These are phyloP conservation scores for Edolisoma coerulescens DNA, from an alignment of 2,113 vertebrate genomes.

Conservation along the genomic window DNA sequence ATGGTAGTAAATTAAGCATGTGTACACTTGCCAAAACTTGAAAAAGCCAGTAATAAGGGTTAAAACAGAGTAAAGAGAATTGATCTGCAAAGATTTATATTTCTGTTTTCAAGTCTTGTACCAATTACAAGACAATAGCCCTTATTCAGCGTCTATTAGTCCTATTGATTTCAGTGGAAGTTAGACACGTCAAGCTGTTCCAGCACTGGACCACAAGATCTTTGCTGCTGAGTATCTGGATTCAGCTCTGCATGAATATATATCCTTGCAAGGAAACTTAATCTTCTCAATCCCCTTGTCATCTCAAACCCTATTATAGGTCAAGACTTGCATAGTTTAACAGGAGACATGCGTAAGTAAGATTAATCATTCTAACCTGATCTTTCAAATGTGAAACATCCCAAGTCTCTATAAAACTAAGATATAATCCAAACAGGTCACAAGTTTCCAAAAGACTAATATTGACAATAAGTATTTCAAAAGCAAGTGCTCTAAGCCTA, in stretches of 20 bases:
- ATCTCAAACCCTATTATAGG: neutral
- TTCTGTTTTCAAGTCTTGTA: neutral
- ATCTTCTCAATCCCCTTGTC: neutral
- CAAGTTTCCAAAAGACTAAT: neutral
- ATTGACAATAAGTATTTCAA: neutral
- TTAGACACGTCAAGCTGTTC: neutral
- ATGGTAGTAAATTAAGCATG: neutral
- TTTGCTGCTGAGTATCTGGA: neutral
- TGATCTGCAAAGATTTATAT: neutral
- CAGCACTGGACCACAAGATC: neutral
- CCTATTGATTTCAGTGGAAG: neutral
- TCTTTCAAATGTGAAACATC: neutral
- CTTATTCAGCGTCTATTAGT: neutral
- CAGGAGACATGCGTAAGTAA: neutral
- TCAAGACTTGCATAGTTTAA: conserved; percentile 6
- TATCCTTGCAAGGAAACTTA: neutral
- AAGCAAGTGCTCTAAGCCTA: neutral
- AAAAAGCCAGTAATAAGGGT: neutral
- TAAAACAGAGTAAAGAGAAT: neutral
- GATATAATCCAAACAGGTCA: neutral
- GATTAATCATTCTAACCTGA: neutral
- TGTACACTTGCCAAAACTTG: neutral
- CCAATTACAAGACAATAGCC: neutral
- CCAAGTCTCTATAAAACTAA: neutral
- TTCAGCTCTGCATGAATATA: neutral